Evolutionary conservation across 2,113 vertebrate species (phyloP).

Genomic region (Eclectus roratus): DNA sequence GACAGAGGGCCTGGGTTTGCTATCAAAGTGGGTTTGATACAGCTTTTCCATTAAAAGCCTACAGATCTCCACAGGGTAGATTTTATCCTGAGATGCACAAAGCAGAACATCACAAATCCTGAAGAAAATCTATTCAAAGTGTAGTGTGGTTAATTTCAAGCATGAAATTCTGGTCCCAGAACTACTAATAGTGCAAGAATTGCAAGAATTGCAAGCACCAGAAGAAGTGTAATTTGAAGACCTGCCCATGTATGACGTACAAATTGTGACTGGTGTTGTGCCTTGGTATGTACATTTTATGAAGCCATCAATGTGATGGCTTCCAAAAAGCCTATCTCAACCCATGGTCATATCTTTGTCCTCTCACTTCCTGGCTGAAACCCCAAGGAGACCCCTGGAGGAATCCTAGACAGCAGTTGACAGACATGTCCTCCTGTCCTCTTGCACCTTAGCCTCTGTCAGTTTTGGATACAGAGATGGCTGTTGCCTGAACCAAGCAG

Average conservation of each 20-base stretch:
- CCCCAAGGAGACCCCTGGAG: neutral
- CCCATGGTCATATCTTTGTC: neutral
- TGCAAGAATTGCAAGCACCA: neutral
- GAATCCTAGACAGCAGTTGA: neutral
- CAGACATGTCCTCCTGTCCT: neutral
- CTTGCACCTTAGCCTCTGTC: neutral
- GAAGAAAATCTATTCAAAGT: neutral
- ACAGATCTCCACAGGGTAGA: accelerated
- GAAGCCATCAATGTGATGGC: neutral
- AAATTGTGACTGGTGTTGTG: neutral
- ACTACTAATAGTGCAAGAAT: neutral
- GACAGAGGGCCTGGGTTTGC: neutral
- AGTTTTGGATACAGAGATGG: neutral
- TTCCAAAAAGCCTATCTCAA: neutral
- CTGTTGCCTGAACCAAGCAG: neutral
- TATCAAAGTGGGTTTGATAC: neutral
- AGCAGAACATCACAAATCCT: neutral
- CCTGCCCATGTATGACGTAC: accelerated
- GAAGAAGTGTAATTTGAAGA: neutral
- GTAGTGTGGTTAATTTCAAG: neutral
- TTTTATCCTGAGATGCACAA: neutral
- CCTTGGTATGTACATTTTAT: neutral
- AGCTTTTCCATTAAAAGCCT: neutral
- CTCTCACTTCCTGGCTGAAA: neutral
- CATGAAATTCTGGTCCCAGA: neutral